Evolutionary conservation across 2,113 vertebrate species (phyloP).

Genomic region (Psilopsiagon aurifrons): DNA sequence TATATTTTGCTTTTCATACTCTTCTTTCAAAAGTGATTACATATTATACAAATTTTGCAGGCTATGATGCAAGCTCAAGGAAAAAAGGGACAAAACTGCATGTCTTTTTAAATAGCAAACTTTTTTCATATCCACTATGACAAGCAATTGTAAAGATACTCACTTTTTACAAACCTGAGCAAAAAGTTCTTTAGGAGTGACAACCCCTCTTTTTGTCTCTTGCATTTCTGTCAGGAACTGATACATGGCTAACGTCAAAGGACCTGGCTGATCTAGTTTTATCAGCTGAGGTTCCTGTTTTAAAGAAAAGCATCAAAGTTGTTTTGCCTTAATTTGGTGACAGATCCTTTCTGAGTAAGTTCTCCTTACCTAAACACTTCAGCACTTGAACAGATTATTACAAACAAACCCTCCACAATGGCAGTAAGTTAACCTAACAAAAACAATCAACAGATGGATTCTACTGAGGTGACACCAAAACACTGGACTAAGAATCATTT

Average conservation of each 20-base stretch:
- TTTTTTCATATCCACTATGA: neutral
- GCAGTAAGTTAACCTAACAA: neutral
- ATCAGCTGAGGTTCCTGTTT: constrained; percentile 84
- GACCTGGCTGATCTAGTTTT: constrained; percentile 84
- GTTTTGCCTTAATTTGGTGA: constrained; percentile 12
- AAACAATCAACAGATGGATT: neutral
- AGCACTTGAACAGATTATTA: neutral
- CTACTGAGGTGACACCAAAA: neutral
- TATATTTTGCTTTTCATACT: neutral
- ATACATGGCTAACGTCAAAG: constrained; percentile 90
- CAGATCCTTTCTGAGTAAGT: neutral
- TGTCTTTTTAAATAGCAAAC: neutral
- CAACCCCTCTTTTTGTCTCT: constrained; percentile 84
- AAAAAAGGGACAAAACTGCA: neutral
- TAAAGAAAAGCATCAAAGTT: constrained; percentile 46
- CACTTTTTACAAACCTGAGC: constrained; percentile 98
- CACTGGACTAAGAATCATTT: neutral
- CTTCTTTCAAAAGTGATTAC: neutral
- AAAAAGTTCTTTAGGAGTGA: constrained; percentile 92
- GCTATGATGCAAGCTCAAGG: neutral
- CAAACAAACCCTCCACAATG: neutral
- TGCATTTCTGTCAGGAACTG: constrained; percentile 91
- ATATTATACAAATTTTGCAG: neutral
- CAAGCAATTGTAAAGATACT: constrained; percentile 67
- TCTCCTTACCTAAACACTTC: neutral